Conservation (phyloP, 2,113 vertebrate genomes). For the Cepphus grylle region DNA sequence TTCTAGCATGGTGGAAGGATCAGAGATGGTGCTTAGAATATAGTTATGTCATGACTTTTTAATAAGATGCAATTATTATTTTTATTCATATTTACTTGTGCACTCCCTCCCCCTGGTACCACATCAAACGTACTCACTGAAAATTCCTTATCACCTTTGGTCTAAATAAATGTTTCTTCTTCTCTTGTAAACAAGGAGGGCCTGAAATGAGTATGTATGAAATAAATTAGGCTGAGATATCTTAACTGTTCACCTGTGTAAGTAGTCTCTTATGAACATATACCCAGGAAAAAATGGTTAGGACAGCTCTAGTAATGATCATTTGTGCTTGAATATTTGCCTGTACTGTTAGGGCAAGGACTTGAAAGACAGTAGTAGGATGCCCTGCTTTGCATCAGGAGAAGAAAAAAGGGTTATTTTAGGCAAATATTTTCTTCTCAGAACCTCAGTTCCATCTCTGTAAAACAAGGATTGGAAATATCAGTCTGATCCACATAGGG, state of each 20-base stretch:
- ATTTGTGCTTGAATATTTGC: not conserved
- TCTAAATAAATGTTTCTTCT: not conserved
- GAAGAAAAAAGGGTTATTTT: not conserved
- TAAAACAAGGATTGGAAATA: not conserved
- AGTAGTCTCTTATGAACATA: not conserved
- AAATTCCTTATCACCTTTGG: not conserved
- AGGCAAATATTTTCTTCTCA: not conserved
- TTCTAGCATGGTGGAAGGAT: not conserved
- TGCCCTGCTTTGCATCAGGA: not conserved
- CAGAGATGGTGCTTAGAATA: not conserved
- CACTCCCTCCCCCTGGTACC: not conserved
- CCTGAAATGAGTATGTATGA: not conserved
- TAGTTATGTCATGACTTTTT: not conserved
- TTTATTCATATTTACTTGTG: not conserved
- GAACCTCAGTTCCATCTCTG: not conserved
- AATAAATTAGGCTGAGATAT: not conserved
- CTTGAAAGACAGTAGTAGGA: not conserved
- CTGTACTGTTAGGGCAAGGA: not conserved
- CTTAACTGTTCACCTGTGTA: not conserved
- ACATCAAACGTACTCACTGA: not conserved
- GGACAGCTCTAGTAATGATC: not conserved
- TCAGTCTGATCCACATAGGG: accelerated
- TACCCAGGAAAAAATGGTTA: not conserved
- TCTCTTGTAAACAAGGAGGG: not conserved
- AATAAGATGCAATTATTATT: not conserved